These are phyloP conservation scores for Lottia gigantea DNA, from an alignment of 2,888 invertebrate genomes.

Conservation along the genomic window DNA sequence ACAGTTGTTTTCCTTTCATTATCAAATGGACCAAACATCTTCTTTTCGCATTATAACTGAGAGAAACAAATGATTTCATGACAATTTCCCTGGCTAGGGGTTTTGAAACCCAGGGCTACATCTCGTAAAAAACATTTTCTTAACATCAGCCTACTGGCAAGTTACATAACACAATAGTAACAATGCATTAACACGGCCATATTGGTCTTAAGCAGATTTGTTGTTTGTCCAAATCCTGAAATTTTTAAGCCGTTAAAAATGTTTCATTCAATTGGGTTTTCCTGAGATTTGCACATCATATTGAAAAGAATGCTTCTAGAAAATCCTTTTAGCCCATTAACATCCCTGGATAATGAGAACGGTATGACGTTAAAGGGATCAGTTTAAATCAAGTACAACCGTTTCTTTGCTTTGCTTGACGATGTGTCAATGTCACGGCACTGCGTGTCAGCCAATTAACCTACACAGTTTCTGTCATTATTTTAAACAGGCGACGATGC, in stretches of 20 bases:
- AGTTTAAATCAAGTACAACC: neutral
- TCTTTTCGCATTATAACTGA: neutral
- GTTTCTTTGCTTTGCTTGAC: neutral
- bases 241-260: neutral
- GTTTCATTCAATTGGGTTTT: neutral
- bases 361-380: constrained; percentile 4
- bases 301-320: too few species aligned
- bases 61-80: constrained; percentile 7
- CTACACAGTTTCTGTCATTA: neutral
- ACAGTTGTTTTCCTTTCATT: constrained; percentile 6
- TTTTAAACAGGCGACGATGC: neutral
- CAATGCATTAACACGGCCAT: constrained; percentile 1
- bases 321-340: neutral
- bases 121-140: neutral
- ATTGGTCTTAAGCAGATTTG: neutral
- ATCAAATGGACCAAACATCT: neutral
- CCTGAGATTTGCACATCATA: neutral
- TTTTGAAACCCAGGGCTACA: neutral
- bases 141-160: constrained; percentile 4
- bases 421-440: neutral
- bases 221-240: neutral
- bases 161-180: neutral
- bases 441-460: constrained; percentile 2
- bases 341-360: neutral
- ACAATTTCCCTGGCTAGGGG: neutral